Percentiles rank a stretch among this genome's conserved stretches.
Conservation (phyloP, 2,797 vertebrate genomes). For the Sorex maritimensis region DNA sequence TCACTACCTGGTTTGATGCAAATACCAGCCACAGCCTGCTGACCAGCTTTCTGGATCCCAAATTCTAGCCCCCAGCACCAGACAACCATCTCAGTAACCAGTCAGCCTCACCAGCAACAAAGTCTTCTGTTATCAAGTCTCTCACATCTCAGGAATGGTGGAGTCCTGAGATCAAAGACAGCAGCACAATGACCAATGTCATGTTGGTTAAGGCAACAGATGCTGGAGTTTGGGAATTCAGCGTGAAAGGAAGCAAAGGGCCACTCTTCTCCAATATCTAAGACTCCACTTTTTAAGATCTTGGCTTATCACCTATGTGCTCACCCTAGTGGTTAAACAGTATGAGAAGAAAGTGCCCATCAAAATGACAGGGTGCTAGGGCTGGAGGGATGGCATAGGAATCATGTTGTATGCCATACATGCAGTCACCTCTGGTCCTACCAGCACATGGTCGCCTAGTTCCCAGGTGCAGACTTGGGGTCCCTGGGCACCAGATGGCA, state of each 20-base stretch:
- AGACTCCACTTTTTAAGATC: neutral
- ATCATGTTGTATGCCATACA: too few relatives aligned
- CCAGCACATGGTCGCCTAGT: too few relatives aligned
- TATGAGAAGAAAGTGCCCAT: neutral
- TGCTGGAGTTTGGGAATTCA: neutral
- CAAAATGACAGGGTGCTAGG: neutral
- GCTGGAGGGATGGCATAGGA: too few relatives aligned
- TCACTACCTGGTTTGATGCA: neutral
- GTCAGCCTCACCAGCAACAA: neutral
- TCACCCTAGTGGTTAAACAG: accelerated
- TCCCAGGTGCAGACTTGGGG: too few relatives aligned
- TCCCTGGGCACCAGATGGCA: too few relatives aligned
- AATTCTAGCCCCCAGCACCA: neutral
- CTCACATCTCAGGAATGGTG: neutral
- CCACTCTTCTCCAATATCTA: neutral
- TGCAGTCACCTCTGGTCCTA: too few relatives aligned
- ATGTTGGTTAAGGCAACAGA: neutral
- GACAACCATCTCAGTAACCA: neutral
- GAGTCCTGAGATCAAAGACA: neutral
- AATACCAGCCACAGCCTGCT: neutral
- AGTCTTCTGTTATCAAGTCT: neutral
- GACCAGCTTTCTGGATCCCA: neutral
- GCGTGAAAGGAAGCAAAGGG: neutral
- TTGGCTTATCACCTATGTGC: neutral
- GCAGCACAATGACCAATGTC: neutral